These are phyloP conservation scores for Oxygymnocypris stewartii DNA, from an alignment of 2,113 vertebrate genomes.

Conservation along the genomic window DNA sequence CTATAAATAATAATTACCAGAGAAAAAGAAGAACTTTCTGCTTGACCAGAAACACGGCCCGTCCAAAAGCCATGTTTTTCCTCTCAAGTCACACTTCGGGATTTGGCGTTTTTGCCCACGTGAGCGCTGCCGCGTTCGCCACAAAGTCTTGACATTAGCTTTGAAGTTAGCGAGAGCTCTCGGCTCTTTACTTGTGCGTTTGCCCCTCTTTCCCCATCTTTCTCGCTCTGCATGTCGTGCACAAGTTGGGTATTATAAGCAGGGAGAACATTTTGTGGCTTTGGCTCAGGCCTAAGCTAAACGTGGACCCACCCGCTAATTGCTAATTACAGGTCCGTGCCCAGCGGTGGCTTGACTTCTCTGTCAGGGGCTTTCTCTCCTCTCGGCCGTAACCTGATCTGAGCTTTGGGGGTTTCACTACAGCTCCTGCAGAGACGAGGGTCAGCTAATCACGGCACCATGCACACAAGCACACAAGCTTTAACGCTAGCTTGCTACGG, in stretches of 20 bases:
- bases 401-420: conserved; percentile 63
- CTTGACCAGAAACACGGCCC: conserved; percentile 74
- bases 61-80: conserved; percentile 75
- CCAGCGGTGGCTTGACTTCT: conserved; percentile 74
- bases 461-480: background rate
- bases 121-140: conserved; percentile 56
- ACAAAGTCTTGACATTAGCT: conserved; percentile 52
- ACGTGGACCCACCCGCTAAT: conserved; percentile 80
- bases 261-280: conserved; percentile 80
- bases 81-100: conserved; percentile 70
- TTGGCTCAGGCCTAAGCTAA: conserved; percentile 74
- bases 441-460: conserved; percentile 67
- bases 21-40: conserved; percentile 62
- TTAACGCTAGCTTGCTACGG: no score
- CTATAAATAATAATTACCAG: conserved; percentile 80
- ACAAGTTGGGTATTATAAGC: conserved; percentile 73
- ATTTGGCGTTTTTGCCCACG: conserved; percentile 64
- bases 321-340: conserved; percentile 82
- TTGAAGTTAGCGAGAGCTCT: conserved; percentile 40
- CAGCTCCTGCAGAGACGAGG: conserved; percentile 66
- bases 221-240: conserved; percentile 63
- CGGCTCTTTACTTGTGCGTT: conserved; percentile 54
- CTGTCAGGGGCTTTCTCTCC: conserved; percentile 76
- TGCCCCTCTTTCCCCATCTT: conserved; percentile 58
- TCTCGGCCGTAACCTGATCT: conserved; percentile 68